Conservation (phyloP, 2,888 invertebrate species). For the Lacanobia wlatinum region DNA sequence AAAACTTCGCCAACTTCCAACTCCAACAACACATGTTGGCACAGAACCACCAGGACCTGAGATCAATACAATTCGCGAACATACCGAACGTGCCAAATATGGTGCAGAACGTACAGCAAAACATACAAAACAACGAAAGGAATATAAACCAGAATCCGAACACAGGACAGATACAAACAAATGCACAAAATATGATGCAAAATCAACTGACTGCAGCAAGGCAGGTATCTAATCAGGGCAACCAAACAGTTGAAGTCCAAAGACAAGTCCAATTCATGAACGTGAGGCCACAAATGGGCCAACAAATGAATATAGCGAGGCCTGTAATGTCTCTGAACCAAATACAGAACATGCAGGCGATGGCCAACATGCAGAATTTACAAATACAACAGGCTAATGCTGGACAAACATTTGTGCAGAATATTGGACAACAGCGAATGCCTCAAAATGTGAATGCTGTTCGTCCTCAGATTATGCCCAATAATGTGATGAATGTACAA, state of each 20-base stretch:
- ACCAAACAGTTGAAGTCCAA: conserved; percentile 59
- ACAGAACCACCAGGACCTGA: conserved; percentile 72
- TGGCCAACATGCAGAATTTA: conserved; percentile 65
- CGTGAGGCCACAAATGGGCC: conserved; percentile 63
- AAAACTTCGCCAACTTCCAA: conserved; percentile 79
- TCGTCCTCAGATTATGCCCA: conserved; percentile 48
- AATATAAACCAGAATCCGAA: conserved; percentile 57
- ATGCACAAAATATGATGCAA: conserved; percentile 60
- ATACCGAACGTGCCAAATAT: conserved; percentile 67
- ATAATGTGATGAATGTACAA: conserved; percentile 53
- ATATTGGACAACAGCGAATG: conserved; percentile 65
- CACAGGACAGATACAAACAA: conserved; percentile 60
- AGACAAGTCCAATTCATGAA: conserved; percentile 62
- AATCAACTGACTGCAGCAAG: conserved; percentile 55
- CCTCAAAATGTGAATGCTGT: conserved; percentile 57
- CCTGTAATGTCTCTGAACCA: conserved; percentile 63
- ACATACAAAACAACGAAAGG: conserved; percentile 60
- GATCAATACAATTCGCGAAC: conserved; percentile 71
- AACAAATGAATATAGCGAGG: conserved; percentile 61
- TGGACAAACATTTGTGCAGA: conserved; percentile 64
- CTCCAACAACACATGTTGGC: conserved; percentile 79
- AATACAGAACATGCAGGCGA: conserved; percentile 58
- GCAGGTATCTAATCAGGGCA: conserved; percentile 63
- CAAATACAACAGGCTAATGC: conserved; percentile 57
- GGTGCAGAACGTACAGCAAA: conserved; percentile 70